Evolutionary conservation across 2,888 invertebrate genomes (phyloP).

Genomic region (Ectemnius cavifrons): DNA sequence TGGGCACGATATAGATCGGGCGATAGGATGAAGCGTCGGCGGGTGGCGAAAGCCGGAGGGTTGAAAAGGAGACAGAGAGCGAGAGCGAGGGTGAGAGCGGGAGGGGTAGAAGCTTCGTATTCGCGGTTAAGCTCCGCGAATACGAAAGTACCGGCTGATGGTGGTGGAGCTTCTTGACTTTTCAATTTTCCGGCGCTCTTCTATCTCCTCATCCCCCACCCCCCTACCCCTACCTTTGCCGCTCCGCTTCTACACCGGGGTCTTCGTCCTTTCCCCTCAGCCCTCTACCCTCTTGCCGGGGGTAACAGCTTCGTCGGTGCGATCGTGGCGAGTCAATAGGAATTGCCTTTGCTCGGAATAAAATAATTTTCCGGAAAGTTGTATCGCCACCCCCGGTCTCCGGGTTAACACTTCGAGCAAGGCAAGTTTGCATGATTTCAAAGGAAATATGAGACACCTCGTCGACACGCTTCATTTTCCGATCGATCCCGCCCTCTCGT

Average conservation of each 20-base stretch:
- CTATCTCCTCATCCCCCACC: constrained; percentile 26
- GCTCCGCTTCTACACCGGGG: constrained; percentile 13
- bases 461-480: constrained; percentile 33
- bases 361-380: constrained; percentile 55
- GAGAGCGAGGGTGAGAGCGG: constrained; percentile 34
- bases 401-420: constrained; percentile 30
- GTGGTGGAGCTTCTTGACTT: constrained; percentile 61
- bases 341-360: constrained; percentile 40
- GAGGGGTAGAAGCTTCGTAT: constrained; percentile 21
- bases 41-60: constrained; percentile 18
- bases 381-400: constrained; percentile 15
- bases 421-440: constrained; percentile 35
- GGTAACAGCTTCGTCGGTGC: constrained; percentile 30
- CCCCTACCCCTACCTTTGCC: background rate
- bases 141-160: constrained; percentile 8
- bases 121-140: constrained; percentile 50
- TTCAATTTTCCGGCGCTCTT: constrained; percentile 64
- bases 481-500: background rate
- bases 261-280: background rate
- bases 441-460: constrained; percentile 37
- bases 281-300: too few relatives aligned
- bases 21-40: constrained; percentile 6
- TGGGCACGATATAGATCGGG: constrained; percentile 19
- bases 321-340: constrained; percentile 52
- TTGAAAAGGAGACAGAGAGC: constrained; percentile 35